Conservation (phyloP, 2,888 invertebrate species). For the Nomada fabriciana region DNA sequence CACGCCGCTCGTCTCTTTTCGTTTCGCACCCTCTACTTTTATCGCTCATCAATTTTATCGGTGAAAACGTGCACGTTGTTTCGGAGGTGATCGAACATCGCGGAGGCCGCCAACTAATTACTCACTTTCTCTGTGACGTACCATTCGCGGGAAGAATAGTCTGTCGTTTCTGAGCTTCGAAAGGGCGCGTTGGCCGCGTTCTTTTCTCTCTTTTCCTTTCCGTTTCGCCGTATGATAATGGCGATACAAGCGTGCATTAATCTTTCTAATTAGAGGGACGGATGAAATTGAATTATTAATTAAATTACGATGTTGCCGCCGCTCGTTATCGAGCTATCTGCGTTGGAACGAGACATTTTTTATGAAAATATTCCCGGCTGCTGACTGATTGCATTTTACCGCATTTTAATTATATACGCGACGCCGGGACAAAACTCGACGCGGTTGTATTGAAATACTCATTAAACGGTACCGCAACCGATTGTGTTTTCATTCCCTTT, state of each 20-base stretch:
- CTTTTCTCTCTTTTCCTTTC: neutral
- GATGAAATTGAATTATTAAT: conserved; percentile 65
- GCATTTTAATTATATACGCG: conserved; percentile 54
- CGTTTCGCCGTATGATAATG: conserved; percentile 20
- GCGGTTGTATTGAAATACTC: conserved; percentile 33
- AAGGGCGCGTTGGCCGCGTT: neutral
- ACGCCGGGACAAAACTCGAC: neutral
- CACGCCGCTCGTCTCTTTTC: neutral
- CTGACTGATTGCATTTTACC: conserved; percentile 43
- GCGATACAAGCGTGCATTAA: conserved; percentile 59
- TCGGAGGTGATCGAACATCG: conserved; percentile 24
- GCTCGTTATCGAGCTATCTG: conserved; percentile 41
- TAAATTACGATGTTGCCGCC: conserved; percentile 54
- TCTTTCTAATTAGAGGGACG: conserved; percentile 54
- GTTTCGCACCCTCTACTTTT: conserved; percentile 13
- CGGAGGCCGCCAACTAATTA: conserved; percentile 46
- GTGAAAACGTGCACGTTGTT: conserved; percentile 41
- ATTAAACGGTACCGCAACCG: conserved; percentile 35
- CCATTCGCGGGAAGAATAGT: conserved; percentile 49
- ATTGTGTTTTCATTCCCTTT: neutral
- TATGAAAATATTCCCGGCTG: conserved; percentile 37
- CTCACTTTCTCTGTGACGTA: conserved; percentile 8
- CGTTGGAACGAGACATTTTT: conserved; percentile 49
- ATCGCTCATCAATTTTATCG: conserved; percentile 51
- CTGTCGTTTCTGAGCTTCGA: conserved; percentile 45